phyloP scores from a whole-genome alignment of 2,113 vertebrate genomes.

The Bucco capensis region DNA sequence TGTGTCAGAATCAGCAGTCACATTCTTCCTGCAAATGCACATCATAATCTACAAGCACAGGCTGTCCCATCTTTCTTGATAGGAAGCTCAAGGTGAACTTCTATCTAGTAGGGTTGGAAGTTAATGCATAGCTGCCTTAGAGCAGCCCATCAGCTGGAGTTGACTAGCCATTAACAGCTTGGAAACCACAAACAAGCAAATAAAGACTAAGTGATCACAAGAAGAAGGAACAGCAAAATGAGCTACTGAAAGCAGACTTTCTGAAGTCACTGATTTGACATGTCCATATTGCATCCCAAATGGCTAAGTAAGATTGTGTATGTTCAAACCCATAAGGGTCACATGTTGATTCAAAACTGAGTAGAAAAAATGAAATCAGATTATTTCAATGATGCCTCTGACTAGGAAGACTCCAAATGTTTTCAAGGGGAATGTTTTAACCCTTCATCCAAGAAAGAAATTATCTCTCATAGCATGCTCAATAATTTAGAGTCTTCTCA shows the following conservation, averaged over 20 bases:
- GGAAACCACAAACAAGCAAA: neutral
- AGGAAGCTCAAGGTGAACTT: neutral
- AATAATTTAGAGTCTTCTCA: constrained; percentile 42
- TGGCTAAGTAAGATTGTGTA: neutral
- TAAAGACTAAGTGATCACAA: neutral
- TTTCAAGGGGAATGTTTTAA: neutral
- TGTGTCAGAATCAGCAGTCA: neutral
- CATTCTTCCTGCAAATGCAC: neutral
- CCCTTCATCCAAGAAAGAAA: constrained; percentile 1
- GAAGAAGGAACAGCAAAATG: neutral
- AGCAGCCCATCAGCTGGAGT: neutral
- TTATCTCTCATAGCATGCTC: neutral
- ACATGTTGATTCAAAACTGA: neutral
- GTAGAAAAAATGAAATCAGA: neutral
- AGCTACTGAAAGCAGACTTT: neutral
- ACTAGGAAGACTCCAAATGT: neutral
- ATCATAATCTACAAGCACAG: neutral
- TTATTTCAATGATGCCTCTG: neutral
- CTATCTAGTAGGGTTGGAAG: neutral
- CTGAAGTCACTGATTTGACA: neutral
- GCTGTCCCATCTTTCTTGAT: neutral
- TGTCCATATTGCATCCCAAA: neutral
- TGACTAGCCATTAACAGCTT: neutral
- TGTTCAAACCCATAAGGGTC: neutral
- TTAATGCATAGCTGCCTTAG: neutral